phyloP scores from a whole-genome alignment of 2,113 vertebrate genomes.

The Pomatorhinus ruficollis region DNA sequence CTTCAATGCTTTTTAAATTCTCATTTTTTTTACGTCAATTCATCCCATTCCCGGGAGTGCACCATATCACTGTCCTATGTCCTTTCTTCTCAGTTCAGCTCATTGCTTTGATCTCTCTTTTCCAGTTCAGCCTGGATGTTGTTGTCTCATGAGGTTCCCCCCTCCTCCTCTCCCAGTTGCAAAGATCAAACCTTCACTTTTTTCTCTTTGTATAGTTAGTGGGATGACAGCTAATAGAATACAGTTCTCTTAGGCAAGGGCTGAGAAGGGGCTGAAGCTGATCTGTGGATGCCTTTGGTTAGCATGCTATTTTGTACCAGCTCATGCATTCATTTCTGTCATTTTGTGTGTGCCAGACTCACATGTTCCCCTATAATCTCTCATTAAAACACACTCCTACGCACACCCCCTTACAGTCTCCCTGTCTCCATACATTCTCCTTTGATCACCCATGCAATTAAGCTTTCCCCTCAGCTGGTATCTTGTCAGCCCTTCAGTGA shows the following conservation, averaged over 20 bases:
- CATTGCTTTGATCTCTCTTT: constrained; percentile 17
- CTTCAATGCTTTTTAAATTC: background rate
- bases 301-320: background rate
- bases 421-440: background rate
- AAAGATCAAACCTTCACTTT: background rate
- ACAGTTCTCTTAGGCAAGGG: background rate
- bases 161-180: background rate
- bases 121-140: background rate
- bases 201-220: background rate
- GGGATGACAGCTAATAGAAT: background rate
- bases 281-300: background rate
- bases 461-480: background rate
- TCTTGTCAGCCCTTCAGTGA: background rate
- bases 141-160: background rate
- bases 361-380: background rate
- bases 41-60: background rate
- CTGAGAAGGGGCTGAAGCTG: background rate
- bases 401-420: background rate
- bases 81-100: background rate
- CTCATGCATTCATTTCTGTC: constrained; percentile 22
- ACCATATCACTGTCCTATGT: background rate
- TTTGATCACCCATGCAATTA: constrained; percentile 48
- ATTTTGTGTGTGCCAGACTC: constrained; percentile 15
- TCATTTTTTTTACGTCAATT: background rate
- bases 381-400: constrained; percentile 19